A percentile compares a stretch with the other conserved stretches of the same genome.
Conservation (phyloP, 2,797 vertebrate species). For the Pelobates cultripes region DNA sequence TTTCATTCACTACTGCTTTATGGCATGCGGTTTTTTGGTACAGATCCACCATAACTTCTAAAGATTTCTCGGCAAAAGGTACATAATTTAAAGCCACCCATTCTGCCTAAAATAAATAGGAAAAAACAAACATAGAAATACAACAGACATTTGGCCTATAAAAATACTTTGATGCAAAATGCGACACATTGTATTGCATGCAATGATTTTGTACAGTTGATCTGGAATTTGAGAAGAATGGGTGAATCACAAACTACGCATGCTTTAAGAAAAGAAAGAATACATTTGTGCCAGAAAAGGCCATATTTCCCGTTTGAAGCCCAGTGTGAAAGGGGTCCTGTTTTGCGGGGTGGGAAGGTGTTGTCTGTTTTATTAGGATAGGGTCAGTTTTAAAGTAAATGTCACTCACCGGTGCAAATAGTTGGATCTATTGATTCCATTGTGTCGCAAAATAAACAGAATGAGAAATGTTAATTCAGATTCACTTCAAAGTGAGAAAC, state of each 20-base stretch:
- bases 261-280: slow-evolving; percentile 57
- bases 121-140: slow-evolving; percentile 44
- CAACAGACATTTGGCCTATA: slow-evolving; percentile 42
- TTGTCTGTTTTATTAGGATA: slow-evolving; percentile 67
- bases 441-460: slow-evolving; percentile 93
- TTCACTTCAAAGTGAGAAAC: slow-evolving; percentile 63
- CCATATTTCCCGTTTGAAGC: slow-evolving; percentile 53
- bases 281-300: slow-evolving; percentile 30
- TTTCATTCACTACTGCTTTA: slow-evolving; percentile 96
- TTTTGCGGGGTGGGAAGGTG: slow-evolving; percentile 47
- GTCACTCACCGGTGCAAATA: slow-evolving; percentile 99
- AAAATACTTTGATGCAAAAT: slow-evolving; percentile 11
- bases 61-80: slow-evolving; percentile 94
- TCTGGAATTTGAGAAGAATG: slow-evolving; percentile 50
- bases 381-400: slow-evolving; percentile 77
- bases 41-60: slow-evolving; percentile 95
- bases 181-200: slow-evolving; percentile 64
- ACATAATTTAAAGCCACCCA: slow-evolving; percentile 99
- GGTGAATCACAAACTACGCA: slow-evolving; percentile 63
- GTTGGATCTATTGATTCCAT: slow-evolving; percentile 99
- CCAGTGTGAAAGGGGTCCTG: slow-evolving; percentile 58
- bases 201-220: slow-evolving; percentile 65
- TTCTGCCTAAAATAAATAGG: slow-evolving; percentile 82
- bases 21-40: slow-evolving; percentile 99
- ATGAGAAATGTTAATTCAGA: slow-evolving; percentile 83